Conservation (phyloP, 37 sponge, comb jelly and placozoan genomes). For the Cliona cf. orientalis region DNA sequence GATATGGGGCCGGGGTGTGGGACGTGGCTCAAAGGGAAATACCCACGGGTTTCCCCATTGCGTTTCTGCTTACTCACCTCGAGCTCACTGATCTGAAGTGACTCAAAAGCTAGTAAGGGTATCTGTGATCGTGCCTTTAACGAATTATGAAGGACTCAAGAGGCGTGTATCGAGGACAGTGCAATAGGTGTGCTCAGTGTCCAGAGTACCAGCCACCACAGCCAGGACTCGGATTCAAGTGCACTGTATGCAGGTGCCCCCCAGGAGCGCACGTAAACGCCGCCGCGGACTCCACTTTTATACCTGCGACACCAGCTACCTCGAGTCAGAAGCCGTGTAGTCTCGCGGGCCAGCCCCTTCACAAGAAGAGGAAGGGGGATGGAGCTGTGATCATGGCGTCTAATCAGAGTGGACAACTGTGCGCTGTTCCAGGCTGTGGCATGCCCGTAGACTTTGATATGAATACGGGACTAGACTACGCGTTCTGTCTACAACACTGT, state of each 20-base stretch:
- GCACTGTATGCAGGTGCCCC: slow-evolving; percentile 25
- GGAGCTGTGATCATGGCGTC: neutral
- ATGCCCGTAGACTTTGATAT: slow-evolving; percentile 43
- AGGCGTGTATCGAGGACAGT: slow-evolving; percentile 41
- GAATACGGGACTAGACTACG: slow-evolving; percentile 46
- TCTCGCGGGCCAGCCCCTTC: neutral
- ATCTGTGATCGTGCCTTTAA: too few species aligned
- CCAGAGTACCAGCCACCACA: neutral
- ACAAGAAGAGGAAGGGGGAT: neutral
- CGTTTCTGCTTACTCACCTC: too few species aligned
- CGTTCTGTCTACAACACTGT: slow-evolving; percentile 11
- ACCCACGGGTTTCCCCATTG: too few species aligned
- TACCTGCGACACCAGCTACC: neutral
- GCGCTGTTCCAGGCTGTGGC: slow-evolving; percentile 25
- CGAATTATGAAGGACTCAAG: slow-evolving; percentile 24
- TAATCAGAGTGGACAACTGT: neutral
- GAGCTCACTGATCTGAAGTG: too few species aligned
- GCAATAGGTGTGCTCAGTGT: slow-evolving; percentile 41
- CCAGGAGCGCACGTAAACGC: slow-evolving; percentile 27
- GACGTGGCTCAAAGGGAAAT: too few species aligned
- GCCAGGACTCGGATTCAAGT: neutral
- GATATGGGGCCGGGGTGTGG: too few species aligned
- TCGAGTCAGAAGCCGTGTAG: neutral
- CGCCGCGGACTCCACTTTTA: too few species aligned
- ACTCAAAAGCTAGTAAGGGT: too few species aligned